These are phyloP conservation scores for Tor tambroides DNA, from an alignment of 2,113 vertebrate species.

Conservation along the genomic window DNA sequence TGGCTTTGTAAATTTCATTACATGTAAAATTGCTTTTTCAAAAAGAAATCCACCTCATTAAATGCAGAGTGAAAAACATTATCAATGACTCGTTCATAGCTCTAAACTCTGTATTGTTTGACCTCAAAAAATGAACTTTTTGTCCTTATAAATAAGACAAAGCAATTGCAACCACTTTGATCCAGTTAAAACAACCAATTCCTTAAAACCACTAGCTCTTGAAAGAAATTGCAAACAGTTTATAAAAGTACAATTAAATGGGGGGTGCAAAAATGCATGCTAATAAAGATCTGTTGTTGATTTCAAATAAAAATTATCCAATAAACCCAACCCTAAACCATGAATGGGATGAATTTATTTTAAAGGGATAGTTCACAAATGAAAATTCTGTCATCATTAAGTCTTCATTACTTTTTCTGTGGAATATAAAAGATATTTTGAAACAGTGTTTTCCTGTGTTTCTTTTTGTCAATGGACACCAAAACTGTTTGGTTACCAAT, in stretches of 20 bases:
- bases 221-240: constrained; percentile 4
- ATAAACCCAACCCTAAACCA: neutral
- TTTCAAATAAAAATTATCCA: constrained; percentile 23
- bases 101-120: neutral
- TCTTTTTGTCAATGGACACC: neutral
- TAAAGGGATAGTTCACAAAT: neutral
- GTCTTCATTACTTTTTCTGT: neutral
- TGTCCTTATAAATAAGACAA: neutral
- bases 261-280: neutral
- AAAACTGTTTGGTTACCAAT: neutral
- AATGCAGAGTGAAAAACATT: neutral
- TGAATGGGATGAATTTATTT: neutral
- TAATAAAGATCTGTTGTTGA: constrained; percentile 32
- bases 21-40: constrained; percentile 6
- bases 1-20: neutral
- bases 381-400: neutral
- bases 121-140: neutral
- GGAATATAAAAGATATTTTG: neutral
- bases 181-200: neutral
- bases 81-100: neutral
- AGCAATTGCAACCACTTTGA: neutral
- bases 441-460: neutral
- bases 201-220: constrained; percentile 4
- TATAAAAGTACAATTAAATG: constrained; percentile 13
- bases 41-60: neutral